Percentiles rank a stretch among this genome's conserved stretches.
These are phyloP conservation scores for Pantherophis vulpinus DNA, from an alignment of 2,797 vertebrate species.

Conservation along the genomic window DNA sequence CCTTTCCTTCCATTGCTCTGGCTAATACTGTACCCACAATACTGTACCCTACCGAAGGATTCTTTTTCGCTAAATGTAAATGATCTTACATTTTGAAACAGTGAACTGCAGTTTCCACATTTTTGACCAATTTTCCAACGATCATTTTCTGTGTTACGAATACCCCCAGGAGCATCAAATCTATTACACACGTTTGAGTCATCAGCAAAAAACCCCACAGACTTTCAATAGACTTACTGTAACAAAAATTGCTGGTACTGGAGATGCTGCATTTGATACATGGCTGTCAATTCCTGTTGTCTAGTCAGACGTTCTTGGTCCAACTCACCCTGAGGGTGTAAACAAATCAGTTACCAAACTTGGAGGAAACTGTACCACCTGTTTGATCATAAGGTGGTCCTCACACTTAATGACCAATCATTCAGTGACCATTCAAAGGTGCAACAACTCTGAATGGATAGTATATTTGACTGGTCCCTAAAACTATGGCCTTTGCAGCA, in stretches of 20 bases:
- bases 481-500: background rate
- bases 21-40: no score
- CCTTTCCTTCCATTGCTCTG: no score
- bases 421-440: background rate
- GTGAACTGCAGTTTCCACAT: background rate
- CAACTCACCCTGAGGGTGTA: conserved; percentile 79
- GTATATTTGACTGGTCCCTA: background rate
- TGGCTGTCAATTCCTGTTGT: conserved; percentile 90
- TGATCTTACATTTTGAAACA: no score
- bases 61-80: no score
- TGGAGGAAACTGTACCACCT: background rate
- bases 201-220: background rate
- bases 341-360: conserved; percentile 23
- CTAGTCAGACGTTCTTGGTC: conserved; percentile 93
- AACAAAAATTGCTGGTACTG: conserved; percentile 96
- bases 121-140: background rate
- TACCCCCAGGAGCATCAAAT: background rate
- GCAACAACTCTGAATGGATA: background rate
- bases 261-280: conserved; percentile 95
- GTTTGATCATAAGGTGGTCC: background rate
- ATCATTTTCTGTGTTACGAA: background rate
- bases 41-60: no score
- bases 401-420: background rate
- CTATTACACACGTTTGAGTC: background rate
- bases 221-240: conserved; percentile 74